A percentile compares a stretch with the other conserved stretches of the same genome.
phyloP scores from a whole-genome alignment of 2,888 invertebrate genomes.

The Dryobotodes eremita region DNA sequence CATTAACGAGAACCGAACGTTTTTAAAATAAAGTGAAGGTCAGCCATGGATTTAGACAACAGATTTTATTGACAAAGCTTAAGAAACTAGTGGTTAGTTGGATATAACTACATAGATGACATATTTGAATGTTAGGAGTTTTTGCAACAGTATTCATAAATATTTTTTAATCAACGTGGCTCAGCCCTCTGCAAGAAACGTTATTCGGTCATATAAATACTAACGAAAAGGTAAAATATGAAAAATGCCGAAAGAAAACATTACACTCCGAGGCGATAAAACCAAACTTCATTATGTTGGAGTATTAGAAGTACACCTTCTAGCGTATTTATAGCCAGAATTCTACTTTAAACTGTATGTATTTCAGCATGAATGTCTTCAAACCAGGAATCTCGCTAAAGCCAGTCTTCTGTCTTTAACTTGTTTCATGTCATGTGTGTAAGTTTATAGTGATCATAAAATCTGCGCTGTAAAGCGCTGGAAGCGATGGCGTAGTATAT shows the following conservation, averaged over 20 bases:
- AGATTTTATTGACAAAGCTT: too few relatives aligned
- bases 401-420: neutral
- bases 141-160: neutral
- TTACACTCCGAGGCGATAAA: too few relatives aligned
- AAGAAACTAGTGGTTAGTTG: neutral
- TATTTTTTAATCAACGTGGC: too few relatives aligned
- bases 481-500: constrained; percentile 40
- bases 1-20: neutral
- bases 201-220: too few relatives aligned
- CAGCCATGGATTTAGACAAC: too few relatives aligned
- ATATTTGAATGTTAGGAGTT: neutral
- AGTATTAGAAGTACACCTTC: neutral
- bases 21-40: neutral
- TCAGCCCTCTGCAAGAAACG: too few relatives aligned
- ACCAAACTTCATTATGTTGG: neutral
- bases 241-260: neutral
- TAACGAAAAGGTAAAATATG: neutral
- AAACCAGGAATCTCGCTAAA: neutral
- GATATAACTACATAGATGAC: neutral
- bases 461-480: constrained; percentile 52
- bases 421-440: neutral
- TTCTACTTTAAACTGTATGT: neutral
- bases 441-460: constrained; percentile 63
- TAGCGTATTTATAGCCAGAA: neutral
- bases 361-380: neutral